Conservation (phyloP, 2,888 invertebrate genomes). For the Tenthredo distinguenda region DNA sequence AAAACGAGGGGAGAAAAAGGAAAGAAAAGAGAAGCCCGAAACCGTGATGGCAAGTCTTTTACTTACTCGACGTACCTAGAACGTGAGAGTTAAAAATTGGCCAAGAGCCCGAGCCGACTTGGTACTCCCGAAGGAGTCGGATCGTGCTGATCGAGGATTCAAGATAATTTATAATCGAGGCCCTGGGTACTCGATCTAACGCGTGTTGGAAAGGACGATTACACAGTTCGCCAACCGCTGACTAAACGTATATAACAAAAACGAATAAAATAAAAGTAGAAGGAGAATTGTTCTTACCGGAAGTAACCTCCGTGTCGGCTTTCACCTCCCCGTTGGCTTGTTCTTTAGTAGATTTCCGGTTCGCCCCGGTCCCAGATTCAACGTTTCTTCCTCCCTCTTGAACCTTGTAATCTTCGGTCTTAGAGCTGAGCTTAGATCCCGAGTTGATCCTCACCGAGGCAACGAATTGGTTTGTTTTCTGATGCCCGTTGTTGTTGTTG, state of each 20-base stretch:
- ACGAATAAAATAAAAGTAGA: background rate
- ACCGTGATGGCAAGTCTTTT: slow-evolving; percentile 15
- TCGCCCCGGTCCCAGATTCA: slow-evolving; percentile 59
- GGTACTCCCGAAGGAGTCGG: slow-evolving; percentile 34
- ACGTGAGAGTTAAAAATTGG: slow-evolving; percentile 44
- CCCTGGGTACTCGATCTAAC: background rate
- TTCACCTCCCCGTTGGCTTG: slow-evolving; percentile 67
- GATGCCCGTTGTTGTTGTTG: slow-evolving; percentile 65
- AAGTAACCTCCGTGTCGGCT: slow-evolving; percentile 67
- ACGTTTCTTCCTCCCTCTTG: slow-evolving; percentile 59
- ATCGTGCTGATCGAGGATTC: slow-evolving; percentile 35
- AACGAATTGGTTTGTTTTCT: slow-evolving; percentile 58
- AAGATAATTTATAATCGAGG: slow-evolving; percentile 38
- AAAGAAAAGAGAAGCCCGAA: slow-evolving; percentile 56
- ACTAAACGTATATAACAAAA: background rate
- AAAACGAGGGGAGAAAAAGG: background rate
- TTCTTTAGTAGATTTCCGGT: slow-evolving; percentile 59
- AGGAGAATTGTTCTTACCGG: slow-evolving; percentile 63
- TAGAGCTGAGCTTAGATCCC: slow-evolving; percentile 63
- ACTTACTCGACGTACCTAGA: slow-evolving; percentile 27
- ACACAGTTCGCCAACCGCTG: background rate
- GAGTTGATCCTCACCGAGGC: slow-evolving; percentile 59
- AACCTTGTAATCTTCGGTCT: slow-evolving; percentile 65
- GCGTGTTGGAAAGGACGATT: background rate
- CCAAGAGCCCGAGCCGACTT: slow-evolving; percentile 29